These are phyloP conservation scores for Horisme vitalbata DNA, from an alignment of 2,888 invertebrate species.

Conservation along the genomic window DNA sequence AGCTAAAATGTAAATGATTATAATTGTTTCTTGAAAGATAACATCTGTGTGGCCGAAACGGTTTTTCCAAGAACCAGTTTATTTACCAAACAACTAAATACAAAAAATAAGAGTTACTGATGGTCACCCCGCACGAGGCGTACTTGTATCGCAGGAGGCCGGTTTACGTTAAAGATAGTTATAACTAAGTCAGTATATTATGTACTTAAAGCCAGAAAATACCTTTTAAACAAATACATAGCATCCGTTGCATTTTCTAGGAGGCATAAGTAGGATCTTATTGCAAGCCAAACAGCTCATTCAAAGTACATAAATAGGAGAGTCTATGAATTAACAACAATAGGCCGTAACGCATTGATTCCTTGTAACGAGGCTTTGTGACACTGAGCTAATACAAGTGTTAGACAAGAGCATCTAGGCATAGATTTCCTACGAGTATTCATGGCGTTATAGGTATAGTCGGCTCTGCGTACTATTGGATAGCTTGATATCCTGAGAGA, in stretches of 20 bases:
- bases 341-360: conserved; percentile 56
- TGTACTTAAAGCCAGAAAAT: no score
- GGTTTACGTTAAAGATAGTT: no score
- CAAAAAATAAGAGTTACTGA: no score
- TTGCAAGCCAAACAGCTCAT: conserved; percentile 66
- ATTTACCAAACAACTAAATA: no score
- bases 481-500: no score
- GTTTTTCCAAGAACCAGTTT: conserved; percentile 1
- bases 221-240: no score
- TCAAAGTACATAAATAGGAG: conserved; percentile 56
- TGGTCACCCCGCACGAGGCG: no score
- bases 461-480: no score
- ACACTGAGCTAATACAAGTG: conserved; percentile 40
- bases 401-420: neutral
- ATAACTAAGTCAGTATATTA: no score
- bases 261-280: conserved; percentile 51
- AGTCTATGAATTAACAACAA: conserved; percentile 69
- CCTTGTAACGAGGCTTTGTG: conserved; percentile 73
- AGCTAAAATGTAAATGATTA: conserved; percentile 15
- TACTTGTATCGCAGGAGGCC: no score
- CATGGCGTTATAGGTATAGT: no score
- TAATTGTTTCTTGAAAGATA: conserved; percentile 15
- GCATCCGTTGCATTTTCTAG: conserved; percentile 52
- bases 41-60: conserved; percentile 1
- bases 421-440: neutral